Base-by-base conservation (phyloP, 2,888 invertebrate genomes). In the Brachypalpus laphriformis region DNA sequence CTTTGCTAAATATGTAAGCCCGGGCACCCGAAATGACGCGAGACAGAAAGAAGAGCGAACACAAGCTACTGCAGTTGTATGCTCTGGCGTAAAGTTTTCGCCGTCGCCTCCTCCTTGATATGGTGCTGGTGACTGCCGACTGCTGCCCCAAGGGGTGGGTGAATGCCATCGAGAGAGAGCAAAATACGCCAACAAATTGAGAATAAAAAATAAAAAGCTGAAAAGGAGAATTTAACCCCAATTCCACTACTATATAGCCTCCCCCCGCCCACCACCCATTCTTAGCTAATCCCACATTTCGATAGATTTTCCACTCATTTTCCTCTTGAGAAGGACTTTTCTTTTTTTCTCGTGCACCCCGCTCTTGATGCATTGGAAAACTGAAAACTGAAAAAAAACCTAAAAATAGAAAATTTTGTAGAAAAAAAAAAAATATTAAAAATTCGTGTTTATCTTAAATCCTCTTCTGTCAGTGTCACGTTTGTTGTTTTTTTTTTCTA, bases 21-120 rank as follows among this genome's bases (percentile, higher is more conserved):
- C 80, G 81, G 81, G 81, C 80, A 85, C 74, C 83, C 74, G 57
- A 85, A 81, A 70, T 83, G 47, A 72, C 65, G 59, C 66, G 82
- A 72, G 78, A 74, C 61, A 56, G 42, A 80, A 65, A 18, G 51
- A 75, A 61, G 71, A 78, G 72, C 54, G 61, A 78, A 63, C 68
- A 68, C 37, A 77, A 71, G 57, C 59, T 71, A 77, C 61, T 59
- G 71, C 57, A 71, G 51, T 57, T 40, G 57, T 68, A 57, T 37
- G 16, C 11, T 78, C 37, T 61, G 59, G 34, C 25, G 51, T 45
- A 66, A 59, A 42, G 14, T 68, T 59, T 54, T 42, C n/a, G n/a
- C n/a, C n/a, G n/a, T 37, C 20, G 31, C 8, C 47, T 66, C 34
- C 22, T 56, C 45, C 37, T 63, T 63, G 22, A 22, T 34, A 8